Base-by-base conservation (phyloP, 2,797 vertebrate species). In the Xiphophorus birchmanni region DNA sequence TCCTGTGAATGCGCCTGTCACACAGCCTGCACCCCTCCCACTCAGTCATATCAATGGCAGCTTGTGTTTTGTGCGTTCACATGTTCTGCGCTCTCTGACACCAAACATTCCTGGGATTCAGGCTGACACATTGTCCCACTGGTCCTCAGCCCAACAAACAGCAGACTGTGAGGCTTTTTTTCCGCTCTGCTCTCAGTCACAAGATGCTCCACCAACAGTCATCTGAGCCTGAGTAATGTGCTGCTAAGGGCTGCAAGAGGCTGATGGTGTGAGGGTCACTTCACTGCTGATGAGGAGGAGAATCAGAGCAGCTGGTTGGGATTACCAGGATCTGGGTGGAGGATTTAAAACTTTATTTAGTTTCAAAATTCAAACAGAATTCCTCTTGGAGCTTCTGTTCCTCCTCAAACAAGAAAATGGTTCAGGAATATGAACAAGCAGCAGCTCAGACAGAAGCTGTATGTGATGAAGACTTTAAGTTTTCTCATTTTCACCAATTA, bases 121-220 rank as follows among this genome's bases (percentile, higher is more conserved):
- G 63, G 63, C 79, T 69, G 79, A 80, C 84, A 87, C 90, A 80
- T 89, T 90, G 88, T 88, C 90, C 83, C 77, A 77, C 78, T 87
- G 82, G 72, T 88, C 81, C 82, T 76, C 82, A 76, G 86, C 74
- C 81, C 76, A 88, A 89, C 87, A 90, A 87, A 84, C 81, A 40
- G 82, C 84, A 86, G 90, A 91, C 86, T 90, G 88, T 89, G 85
- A 84, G 75, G 63, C 71, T 83, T 76, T 84, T 80, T 85, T 84
- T 26, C 86, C 84, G 23, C 73, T 79, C 78, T 48, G 81, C 84
- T 82, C 83, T 77, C 82, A 65, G 91, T 94, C 93, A 94, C 91
- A 92, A 91, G 93, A 93, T 90, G 90, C 90, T 90, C 80, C 80
- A 73, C 74, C 83, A 79, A 48, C 87, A 87, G 92, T 90, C 92